Conservation (phyloP, 2,888 invertebrate genomes). For the Aspidiotus destructor region DNA sequence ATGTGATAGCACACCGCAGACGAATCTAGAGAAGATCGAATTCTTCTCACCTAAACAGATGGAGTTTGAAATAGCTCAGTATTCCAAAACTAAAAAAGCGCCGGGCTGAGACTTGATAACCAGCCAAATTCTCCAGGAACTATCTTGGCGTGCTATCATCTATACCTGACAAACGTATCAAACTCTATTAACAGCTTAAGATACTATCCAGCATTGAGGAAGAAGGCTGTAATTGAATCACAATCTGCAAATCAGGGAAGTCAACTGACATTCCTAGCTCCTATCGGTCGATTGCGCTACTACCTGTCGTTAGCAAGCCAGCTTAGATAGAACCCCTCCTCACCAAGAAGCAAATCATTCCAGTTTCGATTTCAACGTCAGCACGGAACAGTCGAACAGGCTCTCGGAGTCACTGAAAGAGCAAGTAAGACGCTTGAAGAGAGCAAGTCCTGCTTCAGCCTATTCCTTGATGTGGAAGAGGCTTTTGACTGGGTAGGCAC, state of each 20-base stretch:
- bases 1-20: background rate
- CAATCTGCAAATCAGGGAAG: background rate
- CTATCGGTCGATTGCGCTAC: background rate
- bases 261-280: background rate
- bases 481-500: conserved; percentile 10
- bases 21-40: background rate
- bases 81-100: too few relatives aligned
- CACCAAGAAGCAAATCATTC: background rate
- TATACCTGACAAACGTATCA: background rate
- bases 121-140: background rate
- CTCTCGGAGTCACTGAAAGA: background rate
- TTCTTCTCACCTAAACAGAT: background rate
- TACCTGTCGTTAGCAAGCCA: background rate
- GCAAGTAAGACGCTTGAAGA: background rate
- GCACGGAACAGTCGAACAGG: background rate
- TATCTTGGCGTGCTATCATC: background rate
- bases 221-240: background rate
- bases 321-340: background rate
- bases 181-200: background rate
- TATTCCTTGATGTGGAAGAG: conserved; percentile 1
- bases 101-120: background rate
- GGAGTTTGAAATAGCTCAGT: background rate
- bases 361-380: background rate
- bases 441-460: background rate
- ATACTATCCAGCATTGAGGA: background rate